A percentile compares a stretch with the other conserved stretches of the same genome.
Evolutionary conservation across 2,113 vertebrate genomes (phyloP).

Genomic region (Eubucco bourcierii): DNA sequence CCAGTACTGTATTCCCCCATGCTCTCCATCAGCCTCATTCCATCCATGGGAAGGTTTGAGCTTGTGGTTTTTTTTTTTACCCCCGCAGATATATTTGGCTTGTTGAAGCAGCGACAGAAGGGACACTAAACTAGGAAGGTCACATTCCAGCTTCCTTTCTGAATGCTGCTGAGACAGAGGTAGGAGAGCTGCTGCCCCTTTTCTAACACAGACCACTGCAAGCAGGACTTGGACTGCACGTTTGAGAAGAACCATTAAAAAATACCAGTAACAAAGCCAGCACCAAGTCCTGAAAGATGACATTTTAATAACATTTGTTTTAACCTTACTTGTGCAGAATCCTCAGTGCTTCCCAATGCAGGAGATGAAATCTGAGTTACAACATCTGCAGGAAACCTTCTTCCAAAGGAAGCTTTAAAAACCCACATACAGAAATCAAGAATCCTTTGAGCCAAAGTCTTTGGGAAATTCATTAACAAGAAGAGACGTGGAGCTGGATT

Average conservation of each 20-base stretch:
- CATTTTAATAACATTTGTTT: not conserved
- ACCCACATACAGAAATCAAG: not conserved
- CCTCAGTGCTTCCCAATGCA: not conserved
- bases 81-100: not conserved
- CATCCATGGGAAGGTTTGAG: not conserved
- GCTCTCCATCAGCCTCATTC: not conserved
- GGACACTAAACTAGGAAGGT: not conserved
- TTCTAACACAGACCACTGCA: rapidly evolving
- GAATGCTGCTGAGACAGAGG: not conserved
- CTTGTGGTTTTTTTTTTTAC: not conserved
- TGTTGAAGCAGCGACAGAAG: not conserved
- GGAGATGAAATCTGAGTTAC: not conserved
- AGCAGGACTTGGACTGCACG: too few species aligned
- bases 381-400: not conserved
- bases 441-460: not conserved
- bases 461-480: not conserved
- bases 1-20: not conserved
- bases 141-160: not conserved
- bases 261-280: not conserved
- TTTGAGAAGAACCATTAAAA: not conserved
- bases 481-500: not conserved
- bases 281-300: not conserved
- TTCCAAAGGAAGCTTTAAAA: not conserved
- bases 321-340: not conserved
- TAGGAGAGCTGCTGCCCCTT: not conserved